Evolutionary conservation across 2,113 vertebrate genomes (phyloP), one percentile per base, ranked within the genome.

Genomic region (Reinhardtius hippoglossoides): DNA sequence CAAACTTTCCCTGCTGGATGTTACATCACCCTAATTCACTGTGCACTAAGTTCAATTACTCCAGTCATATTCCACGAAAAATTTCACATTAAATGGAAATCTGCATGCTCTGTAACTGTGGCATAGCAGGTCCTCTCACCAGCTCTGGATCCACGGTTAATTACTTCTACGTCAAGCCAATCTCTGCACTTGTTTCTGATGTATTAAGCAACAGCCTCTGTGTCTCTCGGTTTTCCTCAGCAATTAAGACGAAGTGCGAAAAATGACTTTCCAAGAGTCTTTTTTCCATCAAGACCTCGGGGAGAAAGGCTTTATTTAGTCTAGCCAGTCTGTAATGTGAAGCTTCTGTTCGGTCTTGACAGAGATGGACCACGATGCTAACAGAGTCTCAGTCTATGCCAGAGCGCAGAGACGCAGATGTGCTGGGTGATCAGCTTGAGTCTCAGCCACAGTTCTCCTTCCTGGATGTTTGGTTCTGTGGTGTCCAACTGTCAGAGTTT

Each of bases 401-500:
- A 70, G 55, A 78, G 73, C 76, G 82, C 58, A 73, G 78, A 78
- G 70, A 82, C 80, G 78, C 88, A 82, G 87, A 89, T 83, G 83
- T 87, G 76, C 72, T 58, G 64, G 63, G 48, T 81, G 78, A 81
- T 86, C 67, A 57, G 68, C 68, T 48, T 81, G 71, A 85, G 81
- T 46, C 62, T 73, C 71, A 63, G 72, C 74, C 60, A 64, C 71
- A 58, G 57, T 76, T 85, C 71, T 57, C 67, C 74, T 88, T 87
- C 70, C 58, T 82, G 79, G 68, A 85, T 83, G 74, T 80, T 86
- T 88, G 86, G 48, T 81, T 86, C 65, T 85, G 63, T 71, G 79
- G 78, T 86, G 85, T 90, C 82, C 86, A 71, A 83, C 86, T 84
- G 79, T 89, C 72, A 86, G 87, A 87, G 48, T 90, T 89, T 92